Percentiles rank a stretch among this genome's conserved stretches.
Conservation (phyloP, 2,888 invertebrate genomes). For the Drosophila neonasuta region DNA sequence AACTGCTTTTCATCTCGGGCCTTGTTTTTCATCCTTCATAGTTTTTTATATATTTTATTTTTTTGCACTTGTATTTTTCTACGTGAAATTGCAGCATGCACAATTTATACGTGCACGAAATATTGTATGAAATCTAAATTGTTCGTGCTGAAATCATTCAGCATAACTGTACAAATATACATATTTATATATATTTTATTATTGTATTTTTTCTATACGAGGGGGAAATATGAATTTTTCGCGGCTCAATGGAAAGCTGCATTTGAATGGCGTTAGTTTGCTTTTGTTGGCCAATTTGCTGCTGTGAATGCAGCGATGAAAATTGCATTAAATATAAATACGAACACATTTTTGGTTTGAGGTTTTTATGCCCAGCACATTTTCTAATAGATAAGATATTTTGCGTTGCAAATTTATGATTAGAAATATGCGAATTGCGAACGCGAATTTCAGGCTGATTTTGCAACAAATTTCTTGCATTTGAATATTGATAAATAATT, state of each 20-base stretch:
- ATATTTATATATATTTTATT: conserved; percentile 7
- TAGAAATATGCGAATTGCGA: background rate
- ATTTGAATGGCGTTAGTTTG: conserved; percentile 21
- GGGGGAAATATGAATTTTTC: conserved; percentile 12
- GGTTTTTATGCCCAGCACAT: background rate
- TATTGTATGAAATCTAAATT: conserved; percentile 59
- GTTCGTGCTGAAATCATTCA: conserved; percentile 44
- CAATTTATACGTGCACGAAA: conserved; percentile 49
- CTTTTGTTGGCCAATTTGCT: conserved; percentile 26
- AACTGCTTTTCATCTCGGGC: conserved; percentile 62
- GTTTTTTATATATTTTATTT: background rate
- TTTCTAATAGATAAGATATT: background rate
- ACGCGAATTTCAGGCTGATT: background rate
- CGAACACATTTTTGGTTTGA: background rate
- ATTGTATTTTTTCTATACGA: conserved; percentile 11
- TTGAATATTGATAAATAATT: background rate
- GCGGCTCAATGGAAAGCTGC: background rate
- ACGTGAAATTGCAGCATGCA: conserved; percentile 28
- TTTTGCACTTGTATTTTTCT: background rate
- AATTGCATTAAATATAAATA: conserved; percentile 16
- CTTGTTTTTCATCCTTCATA: conserved; percentile 1
- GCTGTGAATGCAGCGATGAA: conserved; percentile 13
- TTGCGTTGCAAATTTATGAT: background rate
- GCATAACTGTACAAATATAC: conserved; percentile 29
- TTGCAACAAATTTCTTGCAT: background rate